Conservation (phyloP, 2,797 vertebrate species). For the Poeciliopsis presidionis region DNA sequence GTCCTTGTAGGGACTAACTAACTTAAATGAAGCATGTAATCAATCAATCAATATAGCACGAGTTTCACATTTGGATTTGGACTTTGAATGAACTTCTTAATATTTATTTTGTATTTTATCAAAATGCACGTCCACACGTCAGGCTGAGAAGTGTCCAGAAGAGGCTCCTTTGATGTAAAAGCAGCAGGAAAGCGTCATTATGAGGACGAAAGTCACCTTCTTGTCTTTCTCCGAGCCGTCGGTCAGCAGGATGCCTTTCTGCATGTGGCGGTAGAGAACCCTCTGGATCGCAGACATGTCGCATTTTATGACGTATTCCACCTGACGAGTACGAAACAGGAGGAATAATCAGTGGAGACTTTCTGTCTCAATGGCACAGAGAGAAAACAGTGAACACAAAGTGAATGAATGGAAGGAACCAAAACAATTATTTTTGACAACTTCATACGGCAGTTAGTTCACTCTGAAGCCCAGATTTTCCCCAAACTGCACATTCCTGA, state of each 20-base stretch:
- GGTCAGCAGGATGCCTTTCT: constrained; percentile 97
- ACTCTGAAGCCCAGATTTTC: not conserved
- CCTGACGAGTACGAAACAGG: constrained; percentile 74
- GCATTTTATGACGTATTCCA: constrained; percentile 98
- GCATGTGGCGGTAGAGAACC: constrained; percentile 97
- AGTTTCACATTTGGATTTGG: not conserved
- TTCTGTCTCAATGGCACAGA: not conserved
- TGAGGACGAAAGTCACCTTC: constrained; percentile 81
- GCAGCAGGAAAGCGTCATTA: not conserved
- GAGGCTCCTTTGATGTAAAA: not conserved
- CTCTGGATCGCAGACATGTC: constrained; percentile 99
- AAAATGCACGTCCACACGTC: not conserved
- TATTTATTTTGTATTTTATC: too few relatives aligned
- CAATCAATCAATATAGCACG: not conserved
- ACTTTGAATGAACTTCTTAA: too few relatives aligned
- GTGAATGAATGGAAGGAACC: not conserved
- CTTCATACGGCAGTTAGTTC: not conserved
- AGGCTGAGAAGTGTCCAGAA: not conserved
- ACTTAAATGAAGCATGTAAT: not conserved
- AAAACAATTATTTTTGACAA: not conserved
- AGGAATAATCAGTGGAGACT: not conserved
- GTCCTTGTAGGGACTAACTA: not conserved
- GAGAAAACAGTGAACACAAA: not conserved
- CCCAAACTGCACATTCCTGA: not conserved
- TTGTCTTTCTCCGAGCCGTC: constrained; percentile 99